Conservation (phyloP, 2,113 vertebrate species). For the Perca schrenkii region DNA sequence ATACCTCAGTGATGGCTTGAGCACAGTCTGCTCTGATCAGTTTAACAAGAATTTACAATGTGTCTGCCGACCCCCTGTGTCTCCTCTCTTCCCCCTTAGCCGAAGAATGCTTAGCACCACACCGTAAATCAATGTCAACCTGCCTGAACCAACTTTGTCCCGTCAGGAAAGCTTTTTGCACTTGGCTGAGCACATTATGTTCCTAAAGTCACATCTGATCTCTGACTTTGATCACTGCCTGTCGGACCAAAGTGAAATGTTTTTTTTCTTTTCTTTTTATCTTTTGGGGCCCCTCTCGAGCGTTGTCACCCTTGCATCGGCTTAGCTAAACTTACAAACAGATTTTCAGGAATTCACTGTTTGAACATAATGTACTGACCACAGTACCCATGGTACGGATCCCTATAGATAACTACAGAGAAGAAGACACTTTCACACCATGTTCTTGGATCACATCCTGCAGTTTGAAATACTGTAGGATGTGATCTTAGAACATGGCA, state of each 20-base stretch:
- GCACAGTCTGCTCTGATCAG: constrained; percentile 51
- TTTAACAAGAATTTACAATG: constrained; percentile 50
- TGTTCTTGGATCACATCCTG: neutral
- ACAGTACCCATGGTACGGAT: neutral
- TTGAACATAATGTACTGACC: constrained; percentile 40
- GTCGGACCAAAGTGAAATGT: constrained; percentile 41
- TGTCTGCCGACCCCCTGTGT: constrained; percentile 45
- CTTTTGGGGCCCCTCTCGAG: constrained; percentile 54
- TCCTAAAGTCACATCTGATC: constrained; percentile 66
- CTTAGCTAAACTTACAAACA: constrained; percentile 41
- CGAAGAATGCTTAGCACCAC: constrained; percentile 56
- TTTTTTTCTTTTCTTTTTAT: constrained; percentile 52
- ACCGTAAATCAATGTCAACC: constrained; percentile 65
- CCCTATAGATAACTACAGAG: neutral
- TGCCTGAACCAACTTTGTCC: constrained; percentile 54
- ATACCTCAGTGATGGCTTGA: constrained; percentile 48
- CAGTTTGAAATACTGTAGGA: neutral
- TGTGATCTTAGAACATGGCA: neutral
- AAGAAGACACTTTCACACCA: neutral
- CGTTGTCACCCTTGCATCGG: constrained; percentile 18
- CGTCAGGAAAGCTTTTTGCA: constrained; percentile 69
- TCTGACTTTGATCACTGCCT: constrained; percentile 71
- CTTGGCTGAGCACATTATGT: constrained; percentile 72
- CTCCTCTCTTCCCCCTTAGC: constrained; percentile 12
- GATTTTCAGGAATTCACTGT: constrained; percentile 34